Evolutionary conservation across 1,140 invertebrate species (phyloP), one percentile per base, ranked within the genome.

Genomic region (Zeugodacus cucurbitae): DNA sequence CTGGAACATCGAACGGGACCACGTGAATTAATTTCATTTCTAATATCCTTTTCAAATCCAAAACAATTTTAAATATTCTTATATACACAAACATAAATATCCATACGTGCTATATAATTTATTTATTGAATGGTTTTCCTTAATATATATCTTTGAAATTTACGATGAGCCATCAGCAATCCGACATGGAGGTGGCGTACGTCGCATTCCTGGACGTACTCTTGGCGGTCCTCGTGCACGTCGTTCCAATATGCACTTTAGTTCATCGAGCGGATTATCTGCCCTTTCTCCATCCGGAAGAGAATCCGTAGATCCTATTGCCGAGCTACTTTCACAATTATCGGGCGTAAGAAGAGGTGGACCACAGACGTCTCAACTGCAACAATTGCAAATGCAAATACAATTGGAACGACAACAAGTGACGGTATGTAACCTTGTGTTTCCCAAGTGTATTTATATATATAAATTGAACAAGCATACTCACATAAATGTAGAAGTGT

Each of bases 231-330:
- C 96, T 62, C 94, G 98, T 89, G 95, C 97, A 82, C 95, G 96
- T 87, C 95, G 96, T 91, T 96, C 97, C 90, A 98, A 98, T 93
- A 98, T 98, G 97, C 97, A 98, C 95, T 98, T 98, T 92, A 96
- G 96, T 94, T 96, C 96, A 90, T 96, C 97, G 90, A 96, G 97
- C 90, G 97, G 97, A 85, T 95, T 98, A 78, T 95, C 96, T 88
- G 96, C 96, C 88, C 93, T 97, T 90, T 98, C 97, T 90, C 96
- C 96, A 88, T 97, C 97, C 90, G 97, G 96, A 92, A 96, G 97
- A 90, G 98, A 99, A 93, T 96, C 97, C 90, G 96, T 96, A 89
- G 98, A 99, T 95, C 98, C 98, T 87, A 99, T 99, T 90, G 97
- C 97, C 62, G 98, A 99, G 95, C 95, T 99, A 89, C 94, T 99